Conservation (phyloP, 2,888 invertebrate genomes). For the Drosophila kambysellisi region DNA sequence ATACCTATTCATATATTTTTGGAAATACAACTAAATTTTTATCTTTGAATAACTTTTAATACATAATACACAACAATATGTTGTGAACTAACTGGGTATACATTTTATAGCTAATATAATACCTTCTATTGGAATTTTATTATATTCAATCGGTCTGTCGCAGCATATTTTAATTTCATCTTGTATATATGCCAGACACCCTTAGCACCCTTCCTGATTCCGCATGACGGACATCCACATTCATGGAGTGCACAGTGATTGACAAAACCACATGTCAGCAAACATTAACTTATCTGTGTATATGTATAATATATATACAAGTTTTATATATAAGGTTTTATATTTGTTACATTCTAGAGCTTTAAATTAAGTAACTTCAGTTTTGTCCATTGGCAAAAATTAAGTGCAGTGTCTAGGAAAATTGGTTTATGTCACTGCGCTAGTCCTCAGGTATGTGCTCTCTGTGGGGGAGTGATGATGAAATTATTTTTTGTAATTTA, state of each 20-base stretch:
- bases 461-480: background rate
- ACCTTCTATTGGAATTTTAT: background rate
- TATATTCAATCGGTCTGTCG: background rate
- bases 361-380: background rate
- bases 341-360: background rate
- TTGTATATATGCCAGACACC: background rate
- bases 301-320: too few relatives aligned
- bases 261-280: background rate
- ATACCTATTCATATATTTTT: background rate
- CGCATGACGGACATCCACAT: background rate
- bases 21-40: background rate
- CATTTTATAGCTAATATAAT: background rate
- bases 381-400: background rate
- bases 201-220: too few relatives aligned
- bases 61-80: background rate
- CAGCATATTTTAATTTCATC: background rate
- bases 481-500: background rate
- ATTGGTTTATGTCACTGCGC: background rate
- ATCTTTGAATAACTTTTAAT: background rate
- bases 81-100: background rate
- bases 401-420: background rate
- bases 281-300: too few relatives aligned
- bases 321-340: too few relatives aligned
- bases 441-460: background rate
- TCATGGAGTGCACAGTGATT: background rate